Percentiles rank a stretch among this genome's conserved stretches.
Evolutionary conservation across 2,113 vertebrate genomes (phyloP).

Genomic region (Oreotragus oreotragus): DNA sequence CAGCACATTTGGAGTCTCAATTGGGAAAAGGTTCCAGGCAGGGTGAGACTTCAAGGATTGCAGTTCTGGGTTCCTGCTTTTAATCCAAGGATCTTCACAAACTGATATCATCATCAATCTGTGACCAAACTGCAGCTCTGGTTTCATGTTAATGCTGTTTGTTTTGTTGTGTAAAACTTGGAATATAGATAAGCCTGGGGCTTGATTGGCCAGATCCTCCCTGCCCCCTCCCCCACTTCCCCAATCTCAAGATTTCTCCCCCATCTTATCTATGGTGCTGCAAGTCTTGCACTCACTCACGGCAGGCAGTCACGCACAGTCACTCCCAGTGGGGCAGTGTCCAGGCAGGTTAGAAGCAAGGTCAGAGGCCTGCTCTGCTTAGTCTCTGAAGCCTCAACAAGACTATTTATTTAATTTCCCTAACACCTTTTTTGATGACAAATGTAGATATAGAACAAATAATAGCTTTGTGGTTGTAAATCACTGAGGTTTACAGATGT

Average conservation of each 20-base stretch:
- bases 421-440: background rate
- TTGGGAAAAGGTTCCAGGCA: background rate
- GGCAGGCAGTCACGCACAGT: background rate
- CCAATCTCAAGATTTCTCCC: background rate
- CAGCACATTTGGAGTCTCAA: background rate
- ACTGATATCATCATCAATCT: background rate
- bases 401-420: background rate
- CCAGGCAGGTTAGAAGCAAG: background rate
- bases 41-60: background rate
- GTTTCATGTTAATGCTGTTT: background rate
- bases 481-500: background rate
- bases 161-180: background rate
- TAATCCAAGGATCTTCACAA: background rate
- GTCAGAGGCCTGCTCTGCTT: background rate
- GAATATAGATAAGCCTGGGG: background rate
- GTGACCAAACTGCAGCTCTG: background rate
- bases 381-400: background rate
- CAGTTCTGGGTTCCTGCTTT: background rate
- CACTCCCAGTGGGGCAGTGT: background rate
- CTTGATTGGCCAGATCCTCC: background rate
- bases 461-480: background rate
- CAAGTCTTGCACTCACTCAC: background rate
- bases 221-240: background rate
- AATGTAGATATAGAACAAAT: background rate
- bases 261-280: background rate